Conservation (phyloP, 2,113 vertebrate genomes). For the Pionites leucogaster region DNA sequence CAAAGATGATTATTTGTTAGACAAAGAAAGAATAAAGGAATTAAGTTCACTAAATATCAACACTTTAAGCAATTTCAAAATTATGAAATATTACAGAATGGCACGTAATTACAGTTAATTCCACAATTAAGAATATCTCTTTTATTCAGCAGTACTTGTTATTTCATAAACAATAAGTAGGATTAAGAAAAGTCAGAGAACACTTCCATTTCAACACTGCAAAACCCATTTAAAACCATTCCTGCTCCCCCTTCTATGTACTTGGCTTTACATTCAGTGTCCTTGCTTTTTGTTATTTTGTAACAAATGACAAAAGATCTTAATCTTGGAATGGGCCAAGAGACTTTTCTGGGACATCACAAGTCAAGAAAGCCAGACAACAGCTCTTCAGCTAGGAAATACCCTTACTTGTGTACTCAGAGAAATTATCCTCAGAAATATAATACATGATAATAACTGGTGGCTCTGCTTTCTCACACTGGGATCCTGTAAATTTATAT, state of each 20-base stretch:
- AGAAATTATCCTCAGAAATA: background rate
- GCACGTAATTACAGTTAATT: slow-evolving; percentile 59
- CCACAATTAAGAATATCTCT: slow-evolving; percentile 58
- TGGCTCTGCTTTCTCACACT: background rate
- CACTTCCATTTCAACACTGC: slow-evolving; percentile 37
- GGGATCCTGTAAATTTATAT: background rate
- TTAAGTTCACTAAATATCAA: slow-evolving; percentile 68
- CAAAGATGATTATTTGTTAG: slow-evolving; percentile 59
- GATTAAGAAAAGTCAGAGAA: slow-evolving; percentile 57
- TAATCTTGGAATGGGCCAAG: background rate
- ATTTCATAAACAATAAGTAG: slow-evolving; percentile 68
- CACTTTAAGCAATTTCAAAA: slow-evolving; percentile 71
- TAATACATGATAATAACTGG: background rate
- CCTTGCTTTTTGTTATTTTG: slow-evolving; percentile 19
- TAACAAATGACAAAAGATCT: slow-evolving; percentile 20
- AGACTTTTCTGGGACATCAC: background rate
- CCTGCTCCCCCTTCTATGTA: background rate
- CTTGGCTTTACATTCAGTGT: slow-evolving; percentile 40
- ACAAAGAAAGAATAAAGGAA: slow-evolving; percentile 69
- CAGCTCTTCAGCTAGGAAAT: background rate
- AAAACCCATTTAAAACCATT: slow-evolving; percentile 34
- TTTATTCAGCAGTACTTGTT: slow-evolving; percentile 42
- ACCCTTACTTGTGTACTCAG: background rate
- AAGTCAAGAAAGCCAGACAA: background rate
- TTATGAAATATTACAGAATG: slow-evolving; percentile 66